Evolutionary conservation across 2,888 invertebrate genomes (phyloP), one percentile per base, ranked within the genome.

Genomic region (Rosalia funebris): DNA sequence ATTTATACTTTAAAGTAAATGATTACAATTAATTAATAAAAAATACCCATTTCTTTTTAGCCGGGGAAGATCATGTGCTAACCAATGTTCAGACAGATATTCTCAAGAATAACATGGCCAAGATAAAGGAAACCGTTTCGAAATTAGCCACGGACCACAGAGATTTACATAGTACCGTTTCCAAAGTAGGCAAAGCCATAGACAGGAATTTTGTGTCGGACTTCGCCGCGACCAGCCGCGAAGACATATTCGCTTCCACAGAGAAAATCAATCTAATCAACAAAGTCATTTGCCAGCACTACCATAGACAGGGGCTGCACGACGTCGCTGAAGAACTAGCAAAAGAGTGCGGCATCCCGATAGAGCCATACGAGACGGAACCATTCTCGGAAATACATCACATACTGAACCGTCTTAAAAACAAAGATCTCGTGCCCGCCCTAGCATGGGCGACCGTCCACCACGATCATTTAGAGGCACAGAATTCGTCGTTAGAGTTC

Each of bases 171-270:
- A 87, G 89, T 68, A 86, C 89, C 2, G 91, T 92, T 2, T 98
- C 98, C 0, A 68, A 65, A 60, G 67, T 98, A 46, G 98, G 98
- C 48, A 98, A 98, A 83, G 92, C 95, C 0, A 94, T 99, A 71
- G 98, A 99, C 79, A 89, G 95, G 74, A 96, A 96, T 83, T 97
- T 97, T 77, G 91, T 93, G 34, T 88, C 93, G 0, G 96, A 98
- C 80, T 96, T 95, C 82, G 91, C 91, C 0, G 89, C 93, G 1
- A 94, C 95, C 0, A 92, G 93, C 60, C 89, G 93, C 34, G 86
- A 87, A 44, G 92, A 92, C 68, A 87, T 92, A 0, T 93, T 95
- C 79, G 87, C 88, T 62, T 87, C 88, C 1, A 84, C 89, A 0
- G 87, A 89, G 45, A 90, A 90, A 74, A 83, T 87, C 46, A 85